A percentile compares a stretch with the other conserved stretches of the same genome.
phyloP scores from a whole-genome alignment of 2,888 invertebrate species.

The Andrena trimmerana region DNA sequence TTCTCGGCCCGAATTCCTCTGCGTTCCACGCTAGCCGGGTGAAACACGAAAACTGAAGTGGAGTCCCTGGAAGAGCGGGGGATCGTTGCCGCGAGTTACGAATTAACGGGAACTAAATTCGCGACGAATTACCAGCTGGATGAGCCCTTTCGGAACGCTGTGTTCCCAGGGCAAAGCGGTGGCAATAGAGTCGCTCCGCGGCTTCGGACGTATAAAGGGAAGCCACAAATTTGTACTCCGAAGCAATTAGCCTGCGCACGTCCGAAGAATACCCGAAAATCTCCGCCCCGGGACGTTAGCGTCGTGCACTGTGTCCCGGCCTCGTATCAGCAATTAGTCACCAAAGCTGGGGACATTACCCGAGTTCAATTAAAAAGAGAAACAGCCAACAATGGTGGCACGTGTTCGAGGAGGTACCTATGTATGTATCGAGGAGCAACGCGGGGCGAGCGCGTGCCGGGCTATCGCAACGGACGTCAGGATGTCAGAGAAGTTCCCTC shows the following conservation, averaged over 20 bases:
- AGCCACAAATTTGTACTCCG: slow-evolving; percentile 12
- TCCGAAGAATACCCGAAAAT: not conserved
- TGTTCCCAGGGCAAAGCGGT: not conserved
- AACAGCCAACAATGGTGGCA: slow-evolving; percentile 38
- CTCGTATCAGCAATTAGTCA: too few relatives aligned
- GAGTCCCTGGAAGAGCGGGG: slow-evolving; percentile 18
- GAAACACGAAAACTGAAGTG: slow-evolving; percentile 33
- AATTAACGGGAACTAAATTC: slow-evolving; percentile 41
- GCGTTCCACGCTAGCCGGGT: slow-evolving; percentile 1
- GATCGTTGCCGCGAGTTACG: slow-evolving; percentile 48
- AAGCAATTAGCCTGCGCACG: slow-evolving; percentile 12
- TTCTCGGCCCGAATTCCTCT: not conserved
- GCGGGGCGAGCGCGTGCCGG: not conserved
- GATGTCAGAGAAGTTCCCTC: slow-evolving; percentile 66
- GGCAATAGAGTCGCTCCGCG: not conserved
- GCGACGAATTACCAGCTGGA: slow-evolving; percentile 27
- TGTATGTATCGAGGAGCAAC: not conserved
- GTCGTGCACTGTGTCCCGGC: not conserved
- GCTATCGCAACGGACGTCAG: slow-evolving; percentile 61
- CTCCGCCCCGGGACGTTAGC: not conserved
- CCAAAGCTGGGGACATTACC: not conserved
- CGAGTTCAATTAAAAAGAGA: slow-evolving; percentile 22
- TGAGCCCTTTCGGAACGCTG: slow-evolving; percentile 25
- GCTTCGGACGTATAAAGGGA: not conserved
- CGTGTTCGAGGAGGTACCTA: not conserved